phyloP scores from a whole-genome alignment of 1,140 invertebrate genomes.

The Drosophila kepulauana region DNA sequence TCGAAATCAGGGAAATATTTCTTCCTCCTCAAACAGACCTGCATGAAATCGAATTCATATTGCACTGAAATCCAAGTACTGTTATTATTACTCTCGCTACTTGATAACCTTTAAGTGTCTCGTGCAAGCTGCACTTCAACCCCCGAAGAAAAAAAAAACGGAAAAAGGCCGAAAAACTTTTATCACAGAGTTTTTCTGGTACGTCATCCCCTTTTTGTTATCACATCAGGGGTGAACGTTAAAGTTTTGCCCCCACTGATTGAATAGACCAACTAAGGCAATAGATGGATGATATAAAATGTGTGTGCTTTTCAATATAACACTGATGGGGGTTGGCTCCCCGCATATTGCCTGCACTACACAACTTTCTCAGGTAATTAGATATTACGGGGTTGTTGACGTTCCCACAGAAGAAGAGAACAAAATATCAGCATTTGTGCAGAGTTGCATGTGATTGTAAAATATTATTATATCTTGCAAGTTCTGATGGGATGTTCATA shows the following conservation, averaged over 20 bases:
- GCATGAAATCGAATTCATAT: slow-evolving; percentile 40
- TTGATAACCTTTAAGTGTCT: slow-evolving; percentile 27
- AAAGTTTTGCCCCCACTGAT: slow-evolving; percentile 30
- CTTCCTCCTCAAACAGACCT: not conserved
- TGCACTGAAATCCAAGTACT: slow-evolving; percentile 4
- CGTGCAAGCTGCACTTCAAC: slow-evolving; percentile 64
- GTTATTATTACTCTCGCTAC: not conserved
- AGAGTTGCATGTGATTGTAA: not conserved
- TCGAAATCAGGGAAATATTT: no score
- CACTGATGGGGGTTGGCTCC: slow-evolving; percentile 33
- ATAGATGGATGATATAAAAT: slow-evolving; percentile 36
- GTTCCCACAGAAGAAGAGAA: not conserved
- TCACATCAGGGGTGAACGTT: slow-evolving; percentile 45
- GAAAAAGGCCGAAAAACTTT: slow-evolving; percentile 49
- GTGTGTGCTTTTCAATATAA: slow-evolving; percentile 19
- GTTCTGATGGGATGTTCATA: not conserved
- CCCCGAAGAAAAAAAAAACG: slow-evolving; percentile 31
- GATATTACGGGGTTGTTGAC: slow-evolving; percentile 28
- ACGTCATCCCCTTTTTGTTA: slow-evolving; percentile 44
- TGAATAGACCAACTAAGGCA: slow-evolving; percentile 36
- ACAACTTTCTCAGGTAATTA: slow-evolving; percentile 43
- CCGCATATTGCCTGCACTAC: not conserved
- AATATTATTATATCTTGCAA: slow-evolving; percentile 2
- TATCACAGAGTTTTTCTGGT: slow-evolving; percentile 51
- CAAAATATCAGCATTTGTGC: not conserved